Evolutionary conservation across 2,888 invertebrate species (phyloP), one percentile per base, ranked within the genome.

Genomic region (Perdita meconis): DNA sequence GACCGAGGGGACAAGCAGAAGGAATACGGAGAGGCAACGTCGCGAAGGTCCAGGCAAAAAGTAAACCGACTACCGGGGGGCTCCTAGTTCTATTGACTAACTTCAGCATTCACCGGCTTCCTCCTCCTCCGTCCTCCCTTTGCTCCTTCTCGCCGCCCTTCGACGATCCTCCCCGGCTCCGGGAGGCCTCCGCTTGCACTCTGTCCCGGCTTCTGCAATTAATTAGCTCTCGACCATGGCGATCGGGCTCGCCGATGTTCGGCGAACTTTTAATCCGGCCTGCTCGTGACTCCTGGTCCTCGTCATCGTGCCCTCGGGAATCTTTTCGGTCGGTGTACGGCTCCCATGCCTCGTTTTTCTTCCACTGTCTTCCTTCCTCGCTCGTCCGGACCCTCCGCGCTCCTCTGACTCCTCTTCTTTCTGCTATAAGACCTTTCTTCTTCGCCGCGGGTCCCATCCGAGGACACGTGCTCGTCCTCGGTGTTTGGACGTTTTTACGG

Each of bases 241-340:
- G 88, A 89, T 89, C 89, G 87, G 83, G 80, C 83, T 82, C 67
- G 86, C 83, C 87, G 86, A 89, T 89, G 89, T 89, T 89, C 87
- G 85, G 83, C 81, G 79, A 87, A 87, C 89, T 89, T 89, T 89
- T 89, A 90, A 89, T 89, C 87, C 86, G 75, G 77, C 72, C 78
- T 73, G 79, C 85, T 88, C 87, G 89, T 88, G 89, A 87, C 87
- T 86, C 81, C 82, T 74, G 80, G 72, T 80, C 78, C 82, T 81
- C 84, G 78, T 81, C 83, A 74, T 84, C 84, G 78, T 82, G 80
- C 80, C 73, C 75, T 77, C 74, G 72, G 75, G 78, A 84, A 83
- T 86, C 83, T 85, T 78, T 81, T 75, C 75, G 84, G 75, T 79
- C 78, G 73, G 56, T 64, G 69, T 65, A 69, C 63, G 34, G n/a